phyloP scores from a whole-genome alignment of 2,888 invertebrate species.

The Coecobrya sp. region DNA sequence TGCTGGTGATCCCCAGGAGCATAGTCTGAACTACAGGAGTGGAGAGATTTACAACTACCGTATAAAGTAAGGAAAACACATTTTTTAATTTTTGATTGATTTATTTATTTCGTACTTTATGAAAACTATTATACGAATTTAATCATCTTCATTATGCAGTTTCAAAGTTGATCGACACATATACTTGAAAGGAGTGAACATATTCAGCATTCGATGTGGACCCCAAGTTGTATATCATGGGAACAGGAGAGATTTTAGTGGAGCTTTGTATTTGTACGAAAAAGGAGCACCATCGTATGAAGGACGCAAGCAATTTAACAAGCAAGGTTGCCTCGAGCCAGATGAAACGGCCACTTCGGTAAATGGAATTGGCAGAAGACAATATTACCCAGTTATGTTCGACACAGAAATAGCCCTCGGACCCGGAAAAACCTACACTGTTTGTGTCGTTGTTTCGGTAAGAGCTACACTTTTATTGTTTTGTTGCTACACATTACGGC shows the following conservation, averaged over 20 bases:
- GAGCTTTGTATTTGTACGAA: slow-evolving; percentile 79
- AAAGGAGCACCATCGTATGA: slow-evolving; percentile 56
- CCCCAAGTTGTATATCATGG: slow-evolving; percentile 53
- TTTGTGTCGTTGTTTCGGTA: slow-evolving; percentile 81
- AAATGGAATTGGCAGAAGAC: slow-evolving; percentile 53
- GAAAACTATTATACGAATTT: background rate
- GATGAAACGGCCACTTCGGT: slow-evolving; percentile 61
- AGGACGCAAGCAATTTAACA: slow-evolving; percentile 73
- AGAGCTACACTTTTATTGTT: background rate
- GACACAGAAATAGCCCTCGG: slow-evolving; percentile 74
- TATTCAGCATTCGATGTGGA: slow-evolving; percentile 81
- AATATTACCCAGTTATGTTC: slow-evolving; percentile 79
- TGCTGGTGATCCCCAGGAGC: slow-evolving; percentile 74
- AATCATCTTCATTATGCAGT: slow-evolving; percentile 28
- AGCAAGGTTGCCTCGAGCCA: slow-evolving; percentile 71
- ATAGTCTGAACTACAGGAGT: slow-evolving; percentile 80
- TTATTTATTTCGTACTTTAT: background rate
- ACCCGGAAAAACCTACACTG: slow-evolving; percentile 77
- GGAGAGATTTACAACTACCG: slow-evolving; percentile 83
- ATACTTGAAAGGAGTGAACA: slow-evolving; percentile 80
- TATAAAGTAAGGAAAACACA: slow-evolving; percentile 66
- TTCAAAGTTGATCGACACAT: slow-evolving; percentile 79
- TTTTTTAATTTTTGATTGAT: background rate
- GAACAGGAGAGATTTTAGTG: slow-evolving; percentile 75
- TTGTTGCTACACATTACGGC: background rate